phyloP scores from a whole-genome alignment of 2,113 vertebrate species.

The Sturnira hondurensis region DNA sequence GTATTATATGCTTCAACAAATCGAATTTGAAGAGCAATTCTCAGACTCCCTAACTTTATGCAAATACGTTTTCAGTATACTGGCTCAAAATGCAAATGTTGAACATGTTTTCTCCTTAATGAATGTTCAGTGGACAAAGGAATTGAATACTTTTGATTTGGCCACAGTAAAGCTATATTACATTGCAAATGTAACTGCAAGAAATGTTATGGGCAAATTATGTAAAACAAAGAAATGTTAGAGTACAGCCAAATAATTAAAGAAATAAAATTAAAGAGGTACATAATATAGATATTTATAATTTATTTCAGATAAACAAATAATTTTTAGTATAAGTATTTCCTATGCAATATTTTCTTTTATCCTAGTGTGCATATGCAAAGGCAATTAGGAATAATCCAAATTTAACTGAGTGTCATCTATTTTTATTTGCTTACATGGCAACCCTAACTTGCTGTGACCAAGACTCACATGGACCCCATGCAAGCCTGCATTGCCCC shows the following conservation, averaged over 20 bases:
- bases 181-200: background rate
- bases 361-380: background rate
- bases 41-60: background rate
- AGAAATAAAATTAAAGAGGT: background rate
- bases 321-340: background rate
- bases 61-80: background rate
- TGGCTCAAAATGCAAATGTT: background rate
- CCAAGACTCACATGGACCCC: background rate
- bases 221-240: background rate
- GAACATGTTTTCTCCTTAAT: background rate
- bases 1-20: background rate
- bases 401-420: background rate
- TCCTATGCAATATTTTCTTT: background rate
- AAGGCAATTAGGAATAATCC: background rate
- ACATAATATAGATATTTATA: background rate
- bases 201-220: background rate
- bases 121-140: background rate
- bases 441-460: background rate
- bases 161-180: background rate
- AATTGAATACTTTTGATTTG: background rate
- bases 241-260: background rate
- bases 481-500: background rate
- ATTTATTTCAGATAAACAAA: background rate
- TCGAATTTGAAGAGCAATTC: background rate
- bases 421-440: background rate